Base-by-base conservation (phyloP, 2,797 vertebrate genomes). In the Mareca penelope region DNA sequence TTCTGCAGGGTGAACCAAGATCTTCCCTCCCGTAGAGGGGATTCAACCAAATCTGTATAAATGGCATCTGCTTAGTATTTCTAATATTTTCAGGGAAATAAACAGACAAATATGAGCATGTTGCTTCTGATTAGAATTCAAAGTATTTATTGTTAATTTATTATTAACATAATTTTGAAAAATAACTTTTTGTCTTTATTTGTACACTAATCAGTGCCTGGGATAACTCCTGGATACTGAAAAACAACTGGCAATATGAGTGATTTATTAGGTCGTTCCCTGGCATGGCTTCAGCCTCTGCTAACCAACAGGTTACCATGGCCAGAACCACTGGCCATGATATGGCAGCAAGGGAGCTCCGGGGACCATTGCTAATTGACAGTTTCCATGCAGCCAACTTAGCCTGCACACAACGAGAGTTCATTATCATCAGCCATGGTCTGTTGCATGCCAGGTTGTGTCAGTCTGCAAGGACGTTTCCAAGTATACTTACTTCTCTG, bases 361-460 rank as follows among this genome's bases (percentile, higher is more conserved):
- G 33, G 15, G 2, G 35, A n/a, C 5, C 15, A 33, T 72, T 61
- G 15, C 26, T 52, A 67, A 39, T 4, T 39, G 26, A 7, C 3
- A 52, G 33, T 64, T 75, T 68, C 10, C 4, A 15, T 50, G 23
- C 12, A 76, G 7, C 10, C 15, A 5, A 44, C 16, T 52, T 80
- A 5, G 39, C 75, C 35, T 56, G 7, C 26, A 69, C 52, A 42
- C 7, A 60, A 50, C 28, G 7, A 35, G 3, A 48, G 8, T 4
- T 72, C 15, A 19, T 31, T 33, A 42, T 42, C 29, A 57, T 76
- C 35, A 75, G 22, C 4, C 0, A 0, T 13, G 8, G 4, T 21
- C 26, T 73, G 24, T 67, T 60, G 6, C 22, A 9, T 57, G 24
- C 14, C 26, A 4, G 1, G 31, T 78, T n/a, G 19, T 16, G 4